Conservation (phyloP, 2,888 invertebrate genomes). For the Coenonympha arcania region DNA sequence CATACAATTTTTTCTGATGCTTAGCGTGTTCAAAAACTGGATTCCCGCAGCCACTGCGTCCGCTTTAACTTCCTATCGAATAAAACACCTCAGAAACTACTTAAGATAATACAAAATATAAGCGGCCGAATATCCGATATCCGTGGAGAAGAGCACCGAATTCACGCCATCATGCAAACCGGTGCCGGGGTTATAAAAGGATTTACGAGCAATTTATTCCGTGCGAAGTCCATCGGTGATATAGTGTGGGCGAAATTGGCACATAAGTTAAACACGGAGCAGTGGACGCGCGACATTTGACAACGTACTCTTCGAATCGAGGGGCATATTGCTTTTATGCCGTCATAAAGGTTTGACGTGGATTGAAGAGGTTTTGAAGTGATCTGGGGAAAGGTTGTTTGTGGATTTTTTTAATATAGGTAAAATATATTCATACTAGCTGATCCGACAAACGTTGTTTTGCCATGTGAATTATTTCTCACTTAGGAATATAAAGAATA, state of each 20-base stretch:
- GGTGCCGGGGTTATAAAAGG: slow-evolving; percentile 27
- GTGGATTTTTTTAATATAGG: too few relatives aligned
- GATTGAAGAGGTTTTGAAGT: slow-evolving; percentile 5
- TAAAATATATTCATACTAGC: too few relatives aligned
- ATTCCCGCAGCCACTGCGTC: too few relatives aligned
- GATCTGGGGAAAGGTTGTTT: too few relatives aligned
- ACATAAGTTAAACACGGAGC: slow-evolving; percentile 47
- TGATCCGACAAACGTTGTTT: too few relatives aligned
- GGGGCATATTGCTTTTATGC: slow-evolving; percentile 15
- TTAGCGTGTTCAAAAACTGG: too few relatives aligned
- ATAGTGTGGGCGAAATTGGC: slow-evolving; percentile 50
- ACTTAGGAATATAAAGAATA: too few relatives aligned
- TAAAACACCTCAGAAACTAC: background rate
- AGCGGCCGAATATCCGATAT: background rate
- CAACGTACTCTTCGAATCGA: slow-evolving; percentile 16
- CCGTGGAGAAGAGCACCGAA: slow-evolving; percentile 16
- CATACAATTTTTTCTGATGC: too few relatives aligned
- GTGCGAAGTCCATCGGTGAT: slow-evolving; percentile 47
- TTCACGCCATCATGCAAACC: slow-evolving; percentile 26
- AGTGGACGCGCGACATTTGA: slow-evolving; percentile 34
- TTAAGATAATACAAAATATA: background rate
- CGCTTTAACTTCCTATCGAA: background rate
- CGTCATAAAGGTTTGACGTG: slow-evolving; percentile 1
- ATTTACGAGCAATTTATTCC: slow-evolving; percentile 41
- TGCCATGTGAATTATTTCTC: too few relatives aligned